A percentile compares a stretch with the other conserved stretches of the same genome.
phyloP scores from a whole-genome alignment of 2,888 invertebrate genomes.

The Microplitis deprimator region DNA sequence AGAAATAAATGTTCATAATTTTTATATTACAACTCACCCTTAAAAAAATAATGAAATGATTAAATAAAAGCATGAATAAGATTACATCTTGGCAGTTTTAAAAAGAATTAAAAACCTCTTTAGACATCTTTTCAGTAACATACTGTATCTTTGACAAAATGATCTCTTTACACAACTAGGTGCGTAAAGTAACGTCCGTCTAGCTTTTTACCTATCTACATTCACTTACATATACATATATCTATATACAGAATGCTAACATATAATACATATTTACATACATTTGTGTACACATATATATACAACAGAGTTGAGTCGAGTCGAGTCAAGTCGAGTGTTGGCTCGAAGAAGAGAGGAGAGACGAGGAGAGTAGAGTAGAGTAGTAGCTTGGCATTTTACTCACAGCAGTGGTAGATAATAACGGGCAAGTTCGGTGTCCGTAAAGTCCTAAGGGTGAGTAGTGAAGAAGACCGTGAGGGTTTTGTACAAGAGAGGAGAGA shows the following conservation, averaged over 20 bases:
- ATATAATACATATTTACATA: not conserved
- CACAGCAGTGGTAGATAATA: conserved; percentile 65
- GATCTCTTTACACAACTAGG: not conserved
- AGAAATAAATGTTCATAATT: too few relatives aligned
- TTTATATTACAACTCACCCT: too few relatives aligned
- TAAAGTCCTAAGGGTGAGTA: conserved; percentile 58
- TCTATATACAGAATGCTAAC: not conserved
- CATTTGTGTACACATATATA: not conserved
- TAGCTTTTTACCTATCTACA: not conserved
- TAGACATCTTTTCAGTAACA: not conserved
- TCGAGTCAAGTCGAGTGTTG: not conserved
- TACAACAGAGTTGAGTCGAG: not conserved
- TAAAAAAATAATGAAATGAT: too few relatives aligned
- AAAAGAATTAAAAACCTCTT: not conserved
- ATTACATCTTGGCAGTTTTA: not conserved
- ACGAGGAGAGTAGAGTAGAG: conserved; percentile 41
- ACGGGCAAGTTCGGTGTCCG: conserved; percentile 70
- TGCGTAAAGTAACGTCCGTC: not conserved
- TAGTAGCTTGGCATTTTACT: conserved; percentile 50
- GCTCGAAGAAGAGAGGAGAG: conserved; percentile 24
- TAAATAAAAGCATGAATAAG: too few relatives aligned
- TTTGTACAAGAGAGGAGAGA: conserved; percentile 39
- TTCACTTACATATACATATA: not conserved
- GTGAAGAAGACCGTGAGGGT: conserved; percentile 52
- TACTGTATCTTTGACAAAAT: not conserved